Base-by-base conservation (phyloP, 2,113 vertebrate species). In the Cyrtonyx montezumae region DNA sequence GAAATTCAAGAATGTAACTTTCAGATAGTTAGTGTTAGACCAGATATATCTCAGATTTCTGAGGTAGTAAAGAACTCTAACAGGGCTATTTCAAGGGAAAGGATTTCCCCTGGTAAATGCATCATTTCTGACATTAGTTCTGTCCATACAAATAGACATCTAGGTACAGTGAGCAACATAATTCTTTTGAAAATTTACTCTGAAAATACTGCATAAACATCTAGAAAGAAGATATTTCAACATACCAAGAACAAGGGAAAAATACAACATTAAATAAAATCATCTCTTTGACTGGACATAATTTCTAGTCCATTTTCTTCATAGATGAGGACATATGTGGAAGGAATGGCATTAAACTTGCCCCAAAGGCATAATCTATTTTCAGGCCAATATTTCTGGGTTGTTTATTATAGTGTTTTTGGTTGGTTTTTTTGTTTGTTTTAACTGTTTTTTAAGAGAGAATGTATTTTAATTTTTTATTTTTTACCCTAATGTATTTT, bases 241-340 rank as follows among this genome's bases (percentile, higher is more conserved):
- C 1, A 10, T 36, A 36, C 0, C 46, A 49, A 40, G 40, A 77
- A 77, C 9, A 69, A 70, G 45, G 77, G n/a, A 9, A 66, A 90
- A 69, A 17, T 49, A 13, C 10, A 68, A 34, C 6, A 79, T 13
- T 28, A 51, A 79, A 53, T 49, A 81, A 68, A 76, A 10, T 26
- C 11, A 23, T 55, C 13, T 66, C 11, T 80, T 88, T 58, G 10
- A 13, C 21, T 28, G 26, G 37, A 30, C 26, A 53, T 59, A 0
- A 70, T 53, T 87, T 91, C 32, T 69, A 48, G 45, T 43, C 43
- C 37, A 43, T 61, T 32, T 79, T 88, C n/a, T 73, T 86, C 80
- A 37, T 69, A 82, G 40, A 56, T 88, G 21, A n/a, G 9, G 9
- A 69, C 12, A 46, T 76, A 46, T 73, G 77, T 22, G n/a, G 61